Evolutionary conservation across 2,888 invertebrate species (phyloP), one percentile per base, ranked within the genome.

Genomic region (Hemicrepidius hirtus): DNA sequence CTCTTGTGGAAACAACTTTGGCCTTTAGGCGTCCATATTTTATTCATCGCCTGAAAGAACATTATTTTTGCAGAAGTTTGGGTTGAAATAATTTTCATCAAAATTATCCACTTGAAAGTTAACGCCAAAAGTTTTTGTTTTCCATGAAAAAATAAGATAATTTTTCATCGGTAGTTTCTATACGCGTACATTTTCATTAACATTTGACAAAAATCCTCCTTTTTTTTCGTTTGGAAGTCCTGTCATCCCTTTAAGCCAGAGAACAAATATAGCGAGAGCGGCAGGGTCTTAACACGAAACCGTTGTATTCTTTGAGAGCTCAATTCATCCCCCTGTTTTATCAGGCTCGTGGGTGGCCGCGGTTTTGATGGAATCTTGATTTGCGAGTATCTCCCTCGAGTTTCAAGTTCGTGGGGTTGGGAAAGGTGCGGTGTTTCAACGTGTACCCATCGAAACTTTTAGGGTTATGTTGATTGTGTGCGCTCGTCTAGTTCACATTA

Each of bases 291-390:
- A 67, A 59, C 57, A 67, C 16, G 68, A 59, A 35, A 59, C 59
- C 59, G 40, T 40, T 40, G 59, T 59, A 59, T 59, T 44, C 44
- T 18, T 46, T 28, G 60, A 37, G 44, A 53, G 60, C 60, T 68
- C 50, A 50, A 68, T 59, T 46, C 49, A 50, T 59, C 41, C 62
- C 62, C 68, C 62, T 59, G 16, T 53, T 53, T 44, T 53, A 63
- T 69, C 63, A 53, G 53, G 24, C 24, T 55, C 41, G 55, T 63
- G 41, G 69, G 50, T 63, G 55, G 63, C 41, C 63, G 62, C 35
- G 35, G 53, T 63, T 55, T 18, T 41, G 69, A 69, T 63, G 35
- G 44, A 62, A 68, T 68, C 68, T 60, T 60, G 68, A 68, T 68
- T 68, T 60, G 68, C 40, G 20, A 37, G 49, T n/a, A 37, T 24